Evolutionary conservation across 2,888 invertebrate genomes (phyloP), one percentile per base, ranked within the genome.

Genomic region (Erynnis tages): DNA sequence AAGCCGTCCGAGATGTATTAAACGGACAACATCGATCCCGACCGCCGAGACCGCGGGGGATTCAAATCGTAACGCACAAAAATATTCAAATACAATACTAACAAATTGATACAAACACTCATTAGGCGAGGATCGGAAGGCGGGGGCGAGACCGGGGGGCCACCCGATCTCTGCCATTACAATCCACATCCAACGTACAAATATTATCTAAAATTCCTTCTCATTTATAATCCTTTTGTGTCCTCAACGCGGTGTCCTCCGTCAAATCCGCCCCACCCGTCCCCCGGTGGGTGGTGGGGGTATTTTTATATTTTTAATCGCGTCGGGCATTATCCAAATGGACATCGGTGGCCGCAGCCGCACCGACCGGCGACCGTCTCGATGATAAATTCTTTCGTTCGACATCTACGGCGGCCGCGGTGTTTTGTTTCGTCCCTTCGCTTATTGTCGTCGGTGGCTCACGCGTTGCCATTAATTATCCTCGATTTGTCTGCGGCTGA

Each of bases 201-300:
- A 89, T 89, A 88, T 89, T 89, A 90, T 90, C 89, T 89, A 87
- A 88, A 90, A 90, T 89, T 90, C 89, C 89, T 90, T 88, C 90
- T 90, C 89, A 90, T 90, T 90, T 89, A 89, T 89, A 90, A 90
- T 90, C 90, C 89, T 90, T 90, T 90, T 89, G 89, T 90, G 88
- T 89, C 88, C 86, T 87, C 86, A 80, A 84, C 78, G 86, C 84
- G 82, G 85, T 81, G 85, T 88, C 89, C 87, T 88, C 88, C 88
- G 88, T 85, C 88, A 84, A 80, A 79, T 71, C 76, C 75, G 60
- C 61, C 66, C 63, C 67, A 61, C 66, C 62, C 54, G n/a, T 61
- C 57, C 68, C 62, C 69, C 60, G 65, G 61, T 62, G 65, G 70
- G 48, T 30, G 72, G 66, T 21, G 79, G 82, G 82, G 82, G 84